These are phyloP conservation scores for Vidua chalybeata DNA, from an alignment of 2,113 vertebrate genomes.

Conservation along the genomic window DNA sequence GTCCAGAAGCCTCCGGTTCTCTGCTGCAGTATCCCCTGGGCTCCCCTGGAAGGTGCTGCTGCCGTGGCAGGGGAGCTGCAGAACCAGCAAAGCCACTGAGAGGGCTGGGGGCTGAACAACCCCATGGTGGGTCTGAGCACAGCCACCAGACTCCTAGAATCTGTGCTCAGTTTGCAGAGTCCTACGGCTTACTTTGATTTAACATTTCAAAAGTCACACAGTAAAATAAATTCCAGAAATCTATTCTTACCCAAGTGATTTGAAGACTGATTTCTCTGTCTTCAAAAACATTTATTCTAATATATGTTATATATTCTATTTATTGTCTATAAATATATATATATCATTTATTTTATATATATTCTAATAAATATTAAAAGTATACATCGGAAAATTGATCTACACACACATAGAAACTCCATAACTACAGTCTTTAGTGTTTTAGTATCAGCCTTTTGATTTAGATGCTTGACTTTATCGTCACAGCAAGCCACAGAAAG, in stretches of 20 bases:
- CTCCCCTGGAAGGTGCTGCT: constrained; percentile 75
- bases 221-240: not conserved
- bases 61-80: constrained; percentile 23
- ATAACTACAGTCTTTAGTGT: not conserved
- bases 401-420: not conserved
- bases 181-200: not conserved
- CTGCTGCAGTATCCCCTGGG: not conserved
- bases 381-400: not conserved
- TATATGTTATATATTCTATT: not conserved
- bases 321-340: not conserved
- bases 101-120: constrained; percentile 43
- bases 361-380: not conserved
- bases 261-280: not conserved
- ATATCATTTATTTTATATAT: not conserved
- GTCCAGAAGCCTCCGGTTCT: not conserved
- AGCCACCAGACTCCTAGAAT: not conserved
- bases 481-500: not conserved
- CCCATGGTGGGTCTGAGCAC: constrained; percentile 47
- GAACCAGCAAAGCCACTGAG: constrained; percentile 47
- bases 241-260: not conserved
- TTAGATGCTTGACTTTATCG: not conserved
- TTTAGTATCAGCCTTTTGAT: not conserved
- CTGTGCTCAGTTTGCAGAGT: not conserved
- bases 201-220: not conserved
- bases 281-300: not conserved